Conservation (phyloP, 2,888 invertebrate genomes). For the Sussaba pulchella region DNA sequence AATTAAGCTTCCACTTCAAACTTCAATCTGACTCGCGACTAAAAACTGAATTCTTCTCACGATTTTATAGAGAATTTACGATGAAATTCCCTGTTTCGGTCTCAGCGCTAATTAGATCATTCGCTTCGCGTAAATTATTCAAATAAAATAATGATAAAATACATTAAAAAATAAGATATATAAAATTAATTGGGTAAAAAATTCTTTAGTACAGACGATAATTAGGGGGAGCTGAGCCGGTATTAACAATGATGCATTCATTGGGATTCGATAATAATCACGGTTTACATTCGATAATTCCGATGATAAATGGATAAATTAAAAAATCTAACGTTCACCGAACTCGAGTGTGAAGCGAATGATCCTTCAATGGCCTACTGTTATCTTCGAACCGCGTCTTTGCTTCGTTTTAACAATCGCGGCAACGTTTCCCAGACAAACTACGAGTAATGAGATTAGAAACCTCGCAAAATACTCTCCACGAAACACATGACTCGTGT, state of each 20-base stretch:
- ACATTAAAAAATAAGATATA: no score
- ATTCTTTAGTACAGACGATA: background rate
- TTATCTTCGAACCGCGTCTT: slow-evolving; percentile 21
- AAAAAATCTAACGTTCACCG: background rate
- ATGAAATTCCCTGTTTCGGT: slow-evolving; percentile 57
- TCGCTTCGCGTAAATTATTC: slow-evolving; percentile 43
- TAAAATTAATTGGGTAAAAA: background rate
- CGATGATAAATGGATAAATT: background rate
- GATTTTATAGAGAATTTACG: slow-evolving; percentile 16
- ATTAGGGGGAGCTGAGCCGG: slow-evolving; percentile 30
- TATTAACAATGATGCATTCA: slow-evolving; percentile 12
- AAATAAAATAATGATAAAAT: no score
- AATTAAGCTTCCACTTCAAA: slow-evolving; percentile 61
- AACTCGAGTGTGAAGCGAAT: slow-evolving; percentile 23
- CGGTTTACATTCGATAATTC: slow-evolving; percentile 8
- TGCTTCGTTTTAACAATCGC: slow-evolving; percentile 35
- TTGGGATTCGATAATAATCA: slow-evolving; percentile 32
- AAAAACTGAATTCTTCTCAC: slow-evolving; percentile 23
- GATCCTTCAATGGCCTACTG: slow-evolving; percentile 19
- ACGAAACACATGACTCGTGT: slow-evolving; percentile 26
- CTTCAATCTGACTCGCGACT: slow-evolving; percentile 21
- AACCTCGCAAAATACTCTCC: slow-evolving; percentile 38
- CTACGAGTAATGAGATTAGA: slow-evolving; percentile 46
- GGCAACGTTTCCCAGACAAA: slow-evolving; percentile 43
- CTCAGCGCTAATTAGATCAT: slow-evolving; percentile 48